Conservation (phyloP, 2,113 vertebrate species). For the Nettapus auritus region DNA sequence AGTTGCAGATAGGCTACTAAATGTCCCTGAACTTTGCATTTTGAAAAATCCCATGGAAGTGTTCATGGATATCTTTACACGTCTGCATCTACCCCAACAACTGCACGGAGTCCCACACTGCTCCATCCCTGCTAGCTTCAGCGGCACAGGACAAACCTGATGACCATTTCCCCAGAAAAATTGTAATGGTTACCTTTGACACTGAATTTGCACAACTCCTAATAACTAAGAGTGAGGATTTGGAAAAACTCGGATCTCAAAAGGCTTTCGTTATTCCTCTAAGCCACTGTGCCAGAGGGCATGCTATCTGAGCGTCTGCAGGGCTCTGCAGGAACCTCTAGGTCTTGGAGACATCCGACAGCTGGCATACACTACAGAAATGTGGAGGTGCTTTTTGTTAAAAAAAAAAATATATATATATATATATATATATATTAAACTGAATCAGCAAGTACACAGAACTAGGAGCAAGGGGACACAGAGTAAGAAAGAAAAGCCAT, state of each 20-base stretch:
- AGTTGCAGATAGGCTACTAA: background rate
- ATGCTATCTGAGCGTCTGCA: background rate
- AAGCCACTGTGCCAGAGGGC: background rate
- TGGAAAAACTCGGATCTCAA: background rate
- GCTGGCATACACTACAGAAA: background rate
- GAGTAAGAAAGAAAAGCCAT: background rate
- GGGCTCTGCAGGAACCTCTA: background rate
- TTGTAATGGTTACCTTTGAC: background rate
- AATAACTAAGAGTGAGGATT: background rate
- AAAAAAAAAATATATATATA: background rate
- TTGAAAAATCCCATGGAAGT: background rate
- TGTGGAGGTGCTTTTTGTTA: background rate
- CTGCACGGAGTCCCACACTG: rapidly evolving
- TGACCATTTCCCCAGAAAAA: background rate
- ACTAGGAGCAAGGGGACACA: background rate
- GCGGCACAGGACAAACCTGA: background rate
- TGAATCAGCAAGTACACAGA: background rate
- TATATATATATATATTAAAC: no score
- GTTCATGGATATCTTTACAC: background rate
- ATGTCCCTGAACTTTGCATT: background rate
- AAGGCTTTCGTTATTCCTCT: background rate
- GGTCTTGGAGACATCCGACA: background rate
- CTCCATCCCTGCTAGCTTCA: background rate
- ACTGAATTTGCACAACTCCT: background rate
- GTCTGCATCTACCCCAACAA: background rate